A percentile compares a stretch with the other conserved stretches of the same genome.
Conservation (phyloP, 2,888 invertebrate species). For the Malthinus flaveolus region DNA sequence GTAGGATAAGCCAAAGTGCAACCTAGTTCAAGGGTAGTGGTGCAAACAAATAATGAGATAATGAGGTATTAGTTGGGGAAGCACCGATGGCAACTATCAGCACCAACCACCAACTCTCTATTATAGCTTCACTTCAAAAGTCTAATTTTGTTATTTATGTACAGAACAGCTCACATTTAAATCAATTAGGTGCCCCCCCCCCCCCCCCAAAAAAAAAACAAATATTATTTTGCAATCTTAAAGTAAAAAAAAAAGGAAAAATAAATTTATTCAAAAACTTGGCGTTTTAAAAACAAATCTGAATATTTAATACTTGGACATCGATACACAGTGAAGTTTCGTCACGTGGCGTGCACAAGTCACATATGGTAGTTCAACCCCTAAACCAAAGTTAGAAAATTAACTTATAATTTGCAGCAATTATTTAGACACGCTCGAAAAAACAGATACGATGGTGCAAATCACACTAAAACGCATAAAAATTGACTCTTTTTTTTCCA, state of each 20-base stretch:
- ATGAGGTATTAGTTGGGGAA: no score
- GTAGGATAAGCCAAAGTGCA: no score
- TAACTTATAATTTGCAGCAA: conserved; percentile 29
- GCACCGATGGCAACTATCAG: no score
- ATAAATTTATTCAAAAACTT: neutral
- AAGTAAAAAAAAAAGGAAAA: neutral
- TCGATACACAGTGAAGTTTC: conserved; percentile 13
- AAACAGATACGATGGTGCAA: neutral
- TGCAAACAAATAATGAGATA: no score
- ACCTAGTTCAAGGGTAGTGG: no score
- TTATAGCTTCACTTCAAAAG: no score
- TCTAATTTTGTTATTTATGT: no score
- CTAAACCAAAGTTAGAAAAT: conserved; percentile 21
- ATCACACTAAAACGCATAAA: neutral
- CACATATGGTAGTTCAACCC: conserved; percentile 30
- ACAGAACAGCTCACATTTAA: no score
- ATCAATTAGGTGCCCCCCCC: no score
- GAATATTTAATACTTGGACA: conserved; percentile 21
- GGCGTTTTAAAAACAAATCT: conserved; percentile 20
- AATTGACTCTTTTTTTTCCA: neutral
- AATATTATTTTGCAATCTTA: conserved; percentile 10
- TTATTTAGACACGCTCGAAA: conserved; percentile 19
- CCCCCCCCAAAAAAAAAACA: no score
- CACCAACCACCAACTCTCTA: no score
- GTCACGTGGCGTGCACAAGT: conserved; percentile 29